Conservation (phyloP, 1,140 invertebrate species). For the Penaeus chinensis region DNA sequence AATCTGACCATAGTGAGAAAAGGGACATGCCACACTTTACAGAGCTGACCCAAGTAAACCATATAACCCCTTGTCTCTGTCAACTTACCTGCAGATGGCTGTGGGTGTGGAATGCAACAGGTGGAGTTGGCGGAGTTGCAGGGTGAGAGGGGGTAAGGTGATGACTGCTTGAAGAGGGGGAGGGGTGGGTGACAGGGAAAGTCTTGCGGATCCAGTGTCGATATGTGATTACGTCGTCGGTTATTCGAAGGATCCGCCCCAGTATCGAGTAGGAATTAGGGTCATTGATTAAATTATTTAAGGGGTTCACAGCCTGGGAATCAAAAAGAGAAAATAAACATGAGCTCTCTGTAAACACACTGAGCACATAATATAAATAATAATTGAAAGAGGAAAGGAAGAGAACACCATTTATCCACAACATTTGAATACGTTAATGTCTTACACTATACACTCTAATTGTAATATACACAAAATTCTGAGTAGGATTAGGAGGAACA, state of each 20-base stretch:
- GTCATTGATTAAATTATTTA: slow-evolving; percentile 61
- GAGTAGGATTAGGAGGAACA: no score
- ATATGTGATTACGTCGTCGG: slow-evolving; percentile 93
- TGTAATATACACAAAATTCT: no score
- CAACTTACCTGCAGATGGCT: slow-evolving; percentile 7
- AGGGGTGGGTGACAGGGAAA: slow-evolving; percentile 31
- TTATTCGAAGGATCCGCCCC: slow-evolving; percentile 90
- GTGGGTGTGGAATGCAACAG: slow-evolving; percentile 36
- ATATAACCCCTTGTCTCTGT: not conserved
- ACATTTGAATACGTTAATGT: not conserved
- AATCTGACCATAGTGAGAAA: no score
- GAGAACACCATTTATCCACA: not conserved
- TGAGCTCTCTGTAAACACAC: not conserved
- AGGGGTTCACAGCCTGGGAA: slow-evolving; percentile 69
- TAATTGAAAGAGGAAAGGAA: not conserved
- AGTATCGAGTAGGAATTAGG: slow-evolving; percentile 74
- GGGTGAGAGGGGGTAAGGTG: slow-evolving; percentile 38
- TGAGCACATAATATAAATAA: not conserved
- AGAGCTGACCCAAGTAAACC: not conserved
- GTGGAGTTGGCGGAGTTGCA: slow-evolving; percentile 21
- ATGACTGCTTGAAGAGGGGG: not conserved
- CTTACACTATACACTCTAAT: not conserved
- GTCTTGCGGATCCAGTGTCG: slow-evolving; percentile 72
- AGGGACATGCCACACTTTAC: no score
- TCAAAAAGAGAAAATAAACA: slow-evolving; percentile 21